Conservation (phyloP, 2,888 invertebrate genomes). For the Polyommatus icarus region DNA sequence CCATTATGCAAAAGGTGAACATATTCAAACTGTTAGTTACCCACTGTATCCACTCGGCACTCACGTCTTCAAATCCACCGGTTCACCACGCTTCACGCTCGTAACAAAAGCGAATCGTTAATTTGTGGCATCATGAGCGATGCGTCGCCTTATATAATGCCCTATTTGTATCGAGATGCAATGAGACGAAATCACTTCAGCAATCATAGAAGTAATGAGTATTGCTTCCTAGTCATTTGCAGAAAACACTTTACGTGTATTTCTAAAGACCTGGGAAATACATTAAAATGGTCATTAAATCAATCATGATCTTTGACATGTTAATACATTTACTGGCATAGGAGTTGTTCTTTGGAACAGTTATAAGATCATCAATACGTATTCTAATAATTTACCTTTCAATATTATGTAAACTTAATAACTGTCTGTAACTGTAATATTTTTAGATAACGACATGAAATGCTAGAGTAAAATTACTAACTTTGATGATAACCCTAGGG, state of each 20-base stretch:
- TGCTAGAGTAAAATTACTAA: not conserved
- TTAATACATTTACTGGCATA: not conserved
- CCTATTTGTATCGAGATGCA: slow-evolving; percentile 23
- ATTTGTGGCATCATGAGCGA: slow-evolving; percentile 28
- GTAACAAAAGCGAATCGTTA: slow-evolving; percentile 34
- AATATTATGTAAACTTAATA: not conserved
- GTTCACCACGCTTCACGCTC: not conserved
- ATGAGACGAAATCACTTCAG: slow-evolving; percentile 14
- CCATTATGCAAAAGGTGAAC: too few species aligned
- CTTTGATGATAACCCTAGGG: not conserved
- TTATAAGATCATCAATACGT: not conserved
- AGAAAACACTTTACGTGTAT: slow-evolving; percentile 3
- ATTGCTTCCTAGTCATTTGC: slow-evolving; percentile 12
- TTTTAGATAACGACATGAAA: too few species aligned
- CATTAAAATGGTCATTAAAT: not conserved
- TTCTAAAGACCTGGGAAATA: slow-evolving; percentile 14
- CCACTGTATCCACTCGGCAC: too few species aligned
- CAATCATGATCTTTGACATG: slow-evolving; percentile 1
- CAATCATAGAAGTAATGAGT: not conserved
- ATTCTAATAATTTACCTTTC: too few species aligned
- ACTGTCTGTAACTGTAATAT: too few species aligned
- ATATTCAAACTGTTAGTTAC: too few species aligned
- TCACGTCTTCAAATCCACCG: not conserved
- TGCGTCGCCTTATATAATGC: slow-evolving; percentile 21
- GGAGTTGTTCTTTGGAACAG: not conserved